These are phyloP conservation scores for Globia sparganii DNA, from an alignment of 2,888 invertebrate species.

Conservation along the genomic window DNA sequence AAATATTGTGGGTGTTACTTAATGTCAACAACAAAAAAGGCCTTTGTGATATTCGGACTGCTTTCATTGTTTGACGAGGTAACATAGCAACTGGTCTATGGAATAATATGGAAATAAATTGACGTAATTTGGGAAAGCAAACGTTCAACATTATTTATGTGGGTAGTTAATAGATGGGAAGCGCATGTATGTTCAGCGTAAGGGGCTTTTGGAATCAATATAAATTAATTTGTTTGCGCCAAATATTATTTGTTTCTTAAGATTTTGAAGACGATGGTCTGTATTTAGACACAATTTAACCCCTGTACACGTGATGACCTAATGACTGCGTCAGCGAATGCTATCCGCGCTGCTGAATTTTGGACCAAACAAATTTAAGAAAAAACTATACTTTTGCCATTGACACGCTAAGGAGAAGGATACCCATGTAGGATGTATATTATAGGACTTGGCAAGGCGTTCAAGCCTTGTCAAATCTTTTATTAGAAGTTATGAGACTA, in stretches of 20 bases:
- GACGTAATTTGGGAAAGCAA: background rate
- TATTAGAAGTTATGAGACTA: background rate
- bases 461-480: background rate
- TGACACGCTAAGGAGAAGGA: too few species aligned
- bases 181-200: background rate
- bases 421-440: too few species aligned
- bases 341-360: background rate
- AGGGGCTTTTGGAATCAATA: background rate
- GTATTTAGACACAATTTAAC: background rate
- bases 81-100: slow-evolving; percentile 7
- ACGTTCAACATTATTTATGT: background rate
- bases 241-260: background rate
- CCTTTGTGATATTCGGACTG: background rate
- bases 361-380: background rate
- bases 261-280: background rate
- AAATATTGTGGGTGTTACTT: slow-evolving; percentile 28
- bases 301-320: background rate
- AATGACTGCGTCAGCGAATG: background rate
- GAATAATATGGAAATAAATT: background rate
- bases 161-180: background rate
- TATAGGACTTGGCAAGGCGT: background rate
- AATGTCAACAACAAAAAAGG: background rate
- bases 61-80: slow-evolving; percentile 16
- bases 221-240: background rate
- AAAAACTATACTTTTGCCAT: background rate